These are phyloP conservation scores for Erythrolamprus reginae DNA, from an alignment of 2,113 vertebrate genomes.

Conservation along the genomic window DNA sequence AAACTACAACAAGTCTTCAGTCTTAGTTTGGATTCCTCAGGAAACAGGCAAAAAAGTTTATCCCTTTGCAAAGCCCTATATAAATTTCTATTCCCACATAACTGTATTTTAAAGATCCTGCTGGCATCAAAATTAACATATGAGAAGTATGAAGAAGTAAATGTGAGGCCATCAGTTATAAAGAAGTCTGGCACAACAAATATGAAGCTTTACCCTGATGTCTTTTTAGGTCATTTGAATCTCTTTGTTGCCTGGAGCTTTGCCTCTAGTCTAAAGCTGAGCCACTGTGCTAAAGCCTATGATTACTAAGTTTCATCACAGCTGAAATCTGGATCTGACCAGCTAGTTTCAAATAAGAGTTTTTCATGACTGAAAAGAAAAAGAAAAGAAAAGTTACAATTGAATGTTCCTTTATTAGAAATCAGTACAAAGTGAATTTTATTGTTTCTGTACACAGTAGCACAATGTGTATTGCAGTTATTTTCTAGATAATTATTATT, in stretches of 20 bases:
- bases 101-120: not conserved
- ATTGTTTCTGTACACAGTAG: constrained; percentile 7
- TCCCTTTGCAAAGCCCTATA: not conserved
- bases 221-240: constrained; percentile 26
- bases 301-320: constrained; percentile 32
- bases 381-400: not conserved
- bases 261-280: constrained; percentile 54
- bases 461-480: not conserved
- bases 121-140: not conserved
- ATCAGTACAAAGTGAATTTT: constrained; percentile 8
- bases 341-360: constrained; percentile 28
- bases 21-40: not conserved
- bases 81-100: not conserved
- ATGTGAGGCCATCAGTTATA: not conserved
- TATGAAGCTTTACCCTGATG: constrained; percentile 18
- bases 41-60: not conserved
- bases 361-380: constrained; percentile 22
- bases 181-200: constrained; percentile 43
- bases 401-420: not conserved
- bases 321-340: constrained; percentile 38
- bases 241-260: constrained; percentile 53
- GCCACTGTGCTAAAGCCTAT: constrained; percentile 46
- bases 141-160: not conserved
- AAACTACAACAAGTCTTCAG: not conserved
- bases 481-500: not conserved